Conservation (phyloP, 2,888 invertebrate genomes). For the Corbicula japonica region DNA sequence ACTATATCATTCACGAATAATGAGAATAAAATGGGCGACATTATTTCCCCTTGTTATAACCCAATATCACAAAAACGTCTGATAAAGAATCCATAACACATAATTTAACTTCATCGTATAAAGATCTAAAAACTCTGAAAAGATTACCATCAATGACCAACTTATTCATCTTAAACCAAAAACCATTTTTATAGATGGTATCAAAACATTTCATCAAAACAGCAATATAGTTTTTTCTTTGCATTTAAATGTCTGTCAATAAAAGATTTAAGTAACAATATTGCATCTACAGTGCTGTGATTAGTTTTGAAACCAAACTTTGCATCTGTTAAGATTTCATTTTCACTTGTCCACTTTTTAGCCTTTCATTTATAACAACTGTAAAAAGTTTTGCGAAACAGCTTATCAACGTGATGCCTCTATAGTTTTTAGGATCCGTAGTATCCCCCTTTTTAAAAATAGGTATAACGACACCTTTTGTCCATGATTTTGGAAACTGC, state of each 20-base stretch:
- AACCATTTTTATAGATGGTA: slow-evolving; percentile 35
- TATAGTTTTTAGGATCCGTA: slow-evolving; percentile 48
- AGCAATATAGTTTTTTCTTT: slow-evolving; percentile 38
- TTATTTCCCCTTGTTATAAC: slow-evolving; percentile 14
- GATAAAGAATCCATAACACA: slow-evolving; percentile 36
- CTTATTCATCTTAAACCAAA: slow-evolving; percentile 52
- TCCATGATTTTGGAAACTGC: slow-evolving; percentile 43
- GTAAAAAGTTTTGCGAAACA: slow-evolving; percentile 57
- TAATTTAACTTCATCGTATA: slow-evolving; percentile 42
- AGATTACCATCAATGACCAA: slow-evolving; percentile 44
- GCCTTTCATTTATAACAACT: slow-evolving; percentile 47
- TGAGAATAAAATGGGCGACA: slow-evolving; percentile 11
- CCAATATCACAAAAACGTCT: slow-evolving; percentile 9
- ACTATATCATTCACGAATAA: slow-evolving; percentile 14
- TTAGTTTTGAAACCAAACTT: slow-evolving; percentile 56
- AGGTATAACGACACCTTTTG: slow-evolving; percentile 52
- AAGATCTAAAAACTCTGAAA: slow-evolving; percentile 34
- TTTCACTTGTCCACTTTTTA: slow-evolving; percentile 37
- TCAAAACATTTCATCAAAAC: slow-evolving; percentile 53
- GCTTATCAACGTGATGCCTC: slow-evolving; percentile 52
- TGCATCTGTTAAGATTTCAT: slow-evolving; percentile 52
- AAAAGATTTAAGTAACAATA: slow-evolving; percentile 52
- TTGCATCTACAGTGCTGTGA: slow-evolving; percentile 50
- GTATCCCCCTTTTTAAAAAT: slow-evolving; percentile 51
- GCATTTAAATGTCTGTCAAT: slow-evolving; percentile 35